These are phyloP conservation scores for Dysdera silvatica DNA, from an alignment of 1,140 invertebrate genomes.

Conservation along the genomic window DNA sequence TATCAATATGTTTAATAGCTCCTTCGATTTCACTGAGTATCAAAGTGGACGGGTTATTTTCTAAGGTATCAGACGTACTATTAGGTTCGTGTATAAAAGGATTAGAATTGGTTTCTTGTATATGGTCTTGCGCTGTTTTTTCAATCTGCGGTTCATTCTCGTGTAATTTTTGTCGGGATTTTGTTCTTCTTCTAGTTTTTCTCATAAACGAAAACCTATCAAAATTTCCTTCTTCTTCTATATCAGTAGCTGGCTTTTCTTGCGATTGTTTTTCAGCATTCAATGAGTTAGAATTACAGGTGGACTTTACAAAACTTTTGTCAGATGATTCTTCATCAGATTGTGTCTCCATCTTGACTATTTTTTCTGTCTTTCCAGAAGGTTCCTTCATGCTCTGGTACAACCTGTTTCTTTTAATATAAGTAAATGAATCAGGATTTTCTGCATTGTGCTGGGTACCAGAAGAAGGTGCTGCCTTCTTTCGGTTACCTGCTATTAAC, in stretches of 20 bases:
- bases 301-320: too few species aligned
- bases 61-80: too few species aligned
- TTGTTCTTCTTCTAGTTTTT: slow-evolving; percentile 30
- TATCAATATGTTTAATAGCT: not conserved
- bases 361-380: not conserved
- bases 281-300: not conserved
- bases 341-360: not conserved
- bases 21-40: too few species aligned
- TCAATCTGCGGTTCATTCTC: not conserved
- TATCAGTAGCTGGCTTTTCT: not conserved
- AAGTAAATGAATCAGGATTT: too few species aligned
- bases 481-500: too few species aligned
- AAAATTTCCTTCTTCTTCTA: slow-evolving; percentile 27
- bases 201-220: slow-evolving; percentile 31
- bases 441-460: too few species aligned
- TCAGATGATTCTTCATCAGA: not conserved
- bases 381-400: slow-evolving; percentile 17
- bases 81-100: too few species aligned
- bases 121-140: not conserved
- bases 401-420: slow-evolving; percentile 1
- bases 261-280: not conserved
- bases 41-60: too few species aligned
- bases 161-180: slow-evolving; percentile 3
- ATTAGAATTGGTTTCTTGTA: too few species aligned
- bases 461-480: too few species aligned